These are phyloP conservation scores for Lithophane semibrunnea DNA, from an alignment of 2,888 invertebrate genomes.

Conservation along the genomic window DNA sequence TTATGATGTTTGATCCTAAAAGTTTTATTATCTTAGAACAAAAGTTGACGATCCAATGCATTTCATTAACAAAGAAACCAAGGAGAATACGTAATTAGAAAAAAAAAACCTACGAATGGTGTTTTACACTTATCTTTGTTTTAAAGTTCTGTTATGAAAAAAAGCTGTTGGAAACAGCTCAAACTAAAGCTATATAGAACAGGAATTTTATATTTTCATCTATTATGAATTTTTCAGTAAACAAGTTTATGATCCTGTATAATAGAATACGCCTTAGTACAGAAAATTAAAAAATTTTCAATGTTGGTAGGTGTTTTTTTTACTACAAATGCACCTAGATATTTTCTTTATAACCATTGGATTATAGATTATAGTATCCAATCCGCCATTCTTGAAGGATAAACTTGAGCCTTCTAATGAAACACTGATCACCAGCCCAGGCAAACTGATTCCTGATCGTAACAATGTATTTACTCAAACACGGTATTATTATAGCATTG, in stretches of 20 bases:
- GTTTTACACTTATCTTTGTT: conserved; percentile 9
- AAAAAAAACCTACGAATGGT: conserved; percentile 22
- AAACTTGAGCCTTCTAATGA: too few species aligned
- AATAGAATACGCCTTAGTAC: not conserved
- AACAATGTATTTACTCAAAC: too few species aligned
- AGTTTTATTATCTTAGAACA: conserved; percentile 68
- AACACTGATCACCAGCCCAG: too few species aligned
- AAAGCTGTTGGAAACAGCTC: conserved; percentile 13
- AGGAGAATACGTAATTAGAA: conserved; percentile 62
- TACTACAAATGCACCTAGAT: too few species aligned
- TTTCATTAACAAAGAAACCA: conserved; percentile 65
- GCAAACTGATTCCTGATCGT: too few species aligned
- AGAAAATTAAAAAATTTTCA: not conserved
- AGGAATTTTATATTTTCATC: conserved; percentile 15
- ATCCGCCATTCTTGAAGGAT: too few species aligned
- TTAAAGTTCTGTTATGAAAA: conserved; percentile 14
- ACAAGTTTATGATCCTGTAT: not conserved
- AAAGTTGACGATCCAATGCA: conserved; percentile 68
- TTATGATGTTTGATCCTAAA: conserved; percentile 63
- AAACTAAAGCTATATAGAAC: not conserved
- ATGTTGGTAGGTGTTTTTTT: too few species aligned
- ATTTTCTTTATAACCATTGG: too few species aligned
- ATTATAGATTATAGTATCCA: too few species aligned
- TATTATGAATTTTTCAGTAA: conserved; percentile 12
- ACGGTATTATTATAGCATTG: too few species aligned